Percentiles rank a stretch among this genome's conserved stretches.
Conservation (phyloP, 2,888 invertebrate species). For the Megamerina dolium region DNA sequence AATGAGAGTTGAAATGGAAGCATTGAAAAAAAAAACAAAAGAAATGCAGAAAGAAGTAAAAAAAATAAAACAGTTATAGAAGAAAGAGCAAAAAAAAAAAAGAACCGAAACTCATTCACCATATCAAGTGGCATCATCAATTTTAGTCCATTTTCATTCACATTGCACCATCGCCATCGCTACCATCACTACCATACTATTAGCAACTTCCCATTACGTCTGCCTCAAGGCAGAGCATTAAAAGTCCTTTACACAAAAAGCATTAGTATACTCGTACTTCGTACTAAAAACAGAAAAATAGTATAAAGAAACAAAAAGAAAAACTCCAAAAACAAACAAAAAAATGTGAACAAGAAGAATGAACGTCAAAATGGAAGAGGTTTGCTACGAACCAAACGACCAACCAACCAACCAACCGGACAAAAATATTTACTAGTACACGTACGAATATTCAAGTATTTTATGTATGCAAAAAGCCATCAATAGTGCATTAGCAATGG, state of each 20-base stretch:
- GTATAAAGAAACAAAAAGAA: conserved; percentile 13
- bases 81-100: neutral
- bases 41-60: neutral
- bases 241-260: no score
- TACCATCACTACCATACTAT: no score
- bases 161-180: conserved; percentile 3
- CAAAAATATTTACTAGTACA: no score
- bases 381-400: no score
- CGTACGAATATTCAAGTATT: no score
- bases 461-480: conserved; percentile 23
- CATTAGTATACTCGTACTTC: no score
- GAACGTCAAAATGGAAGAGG: no score
- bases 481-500: conserved; percentile 36
- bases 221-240: no score
- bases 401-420: no score
- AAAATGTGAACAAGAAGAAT: conserved; percentile 5
- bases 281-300: no score
- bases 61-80: neutral
- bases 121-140: conserved; percentile 44
- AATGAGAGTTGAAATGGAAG: no score
- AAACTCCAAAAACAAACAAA: conserved; percentile 1
- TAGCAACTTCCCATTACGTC: no score
- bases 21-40: conserved; percentile 1
- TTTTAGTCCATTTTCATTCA: conserved; percentile 36
- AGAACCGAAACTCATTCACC: conserved; percentile 32